These are phyloP conservation scores for Actinernus sp. DNA, from an alignment of 92 coral and sea anemone genomes.

Conservation along the genomic window DNA sequence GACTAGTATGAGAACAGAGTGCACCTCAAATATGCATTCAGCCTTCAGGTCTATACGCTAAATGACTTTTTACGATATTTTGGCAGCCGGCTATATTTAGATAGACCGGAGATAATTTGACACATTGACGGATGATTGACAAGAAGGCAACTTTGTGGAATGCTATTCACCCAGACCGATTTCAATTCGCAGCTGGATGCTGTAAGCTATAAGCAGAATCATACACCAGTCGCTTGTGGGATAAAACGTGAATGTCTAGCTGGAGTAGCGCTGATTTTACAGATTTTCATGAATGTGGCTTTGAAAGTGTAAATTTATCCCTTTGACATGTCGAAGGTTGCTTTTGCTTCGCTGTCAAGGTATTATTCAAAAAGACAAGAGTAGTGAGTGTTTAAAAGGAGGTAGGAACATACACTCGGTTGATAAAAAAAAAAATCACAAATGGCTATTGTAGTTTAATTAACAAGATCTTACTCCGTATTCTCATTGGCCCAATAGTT, in stretches of 20 bases:
- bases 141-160: slow-evolving; percentile 23
- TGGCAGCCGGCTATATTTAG: slow-evolving; percentile 15
- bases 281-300: too few relatives aligned
- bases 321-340: too few relatives aligned
- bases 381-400: too few relatives aligned
- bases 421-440: too few relatives aligned
- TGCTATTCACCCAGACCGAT: slow-evolving; percentile 35
- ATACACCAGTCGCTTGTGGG: background rate
- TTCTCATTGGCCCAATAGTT: slow-evolving; percentile 51
- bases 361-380: too few relatives aligned
- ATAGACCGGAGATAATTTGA: slow-evolving; percentile 56
- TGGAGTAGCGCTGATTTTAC: too few relatives aligned
- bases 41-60: background rate
- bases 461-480: slow-evolving; percentile 26
- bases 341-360: too few relatives aligned
- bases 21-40: slow-evolving; percentile 3
- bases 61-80: background rate
- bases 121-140: slow-evolving; percentile 77
- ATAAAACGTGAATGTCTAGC: too few relatives aligned
- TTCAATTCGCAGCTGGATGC: slow-evolving; percentile 32
- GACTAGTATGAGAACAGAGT: slow-evolving; percentile 18
- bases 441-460: slow-evolving; percentile 13
- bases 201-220: slow-evolving; percentile 8
- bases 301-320: too few relatives aligned
- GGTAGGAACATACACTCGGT: too few relatives aligned